Evolutionary conservation across 2,888 invertebrate species (phyloP).

Genomic region (Dioctria linearis): DNA sequence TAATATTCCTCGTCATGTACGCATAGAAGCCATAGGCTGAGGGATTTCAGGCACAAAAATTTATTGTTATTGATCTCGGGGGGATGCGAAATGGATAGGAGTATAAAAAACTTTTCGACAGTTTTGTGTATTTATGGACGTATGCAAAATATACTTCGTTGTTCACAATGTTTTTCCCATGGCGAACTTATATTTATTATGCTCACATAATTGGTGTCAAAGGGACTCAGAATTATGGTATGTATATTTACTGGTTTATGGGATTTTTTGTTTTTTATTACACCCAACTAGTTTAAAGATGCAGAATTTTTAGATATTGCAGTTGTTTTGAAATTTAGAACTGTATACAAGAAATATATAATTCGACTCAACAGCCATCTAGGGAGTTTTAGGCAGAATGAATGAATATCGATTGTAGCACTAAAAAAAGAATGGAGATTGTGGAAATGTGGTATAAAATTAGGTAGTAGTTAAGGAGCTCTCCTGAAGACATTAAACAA

Average conservation of each 20-base stretch:
- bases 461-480: too few species aligned
- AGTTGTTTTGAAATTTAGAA: too few species aligned
- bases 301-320: too few species aligned
- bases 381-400: too few species aligned
- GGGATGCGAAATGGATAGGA: conserved; percentile 43
- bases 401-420: too few species aligned
- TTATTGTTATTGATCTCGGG: conserved; percentile 54
- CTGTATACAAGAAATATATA: too few species aligned
- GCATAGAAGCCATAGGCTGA: conserved; percentile 17
- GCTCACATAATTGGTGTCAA: conserved; percentile 45
- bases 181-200: conserved; percentile 30
- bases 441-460: too few species aligned
- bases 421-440: too few species aligned
- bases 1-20: conserved; percentile 9
- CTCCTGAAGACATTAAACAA: too few species aligned
- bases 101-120: conserved; percentile 54
- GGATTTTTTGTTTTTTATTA: not conserved
- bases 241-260: not conserved
- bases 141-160: conserved; percentile 38
- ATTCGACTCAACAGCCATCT: too few species aligned
- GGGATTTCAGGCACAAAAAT: conserved; percentile 46
- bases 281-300: too few species aligned
- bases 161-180: conserved; percentile 21
- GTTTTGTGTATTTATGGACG: conserved; percentile 50
- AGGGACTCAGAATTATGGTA: conserved; percentile 20